Evolutionary conservation across 2,888 invertebrate species (phyloP).

Genomic region (Notocelia uddmanniana): DNA sequence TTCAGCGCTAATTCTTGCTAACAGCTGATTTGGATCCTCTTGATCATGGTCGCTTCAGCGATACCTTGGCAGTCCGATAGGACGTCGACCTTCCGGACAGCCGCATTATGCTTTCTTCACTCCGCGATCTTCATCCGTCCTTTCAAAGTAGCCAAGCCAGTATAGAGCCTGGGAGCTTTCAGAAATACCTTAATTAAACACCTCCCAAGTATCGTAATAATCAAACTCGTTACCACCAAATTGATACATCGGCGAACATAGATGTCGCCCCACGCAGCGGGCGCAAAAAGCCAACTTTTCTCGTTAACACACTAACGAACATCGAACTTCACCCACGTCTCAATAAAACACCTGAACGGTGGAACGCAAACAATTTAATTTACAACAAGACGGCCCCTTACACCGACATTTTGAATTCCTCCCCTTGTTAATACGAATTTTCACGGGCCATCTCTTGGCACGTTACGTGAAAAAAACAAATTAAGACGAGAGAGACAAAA

Average conservation of each 20-base stretch:
- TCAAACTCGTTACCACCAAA: conserved; percentile 16
- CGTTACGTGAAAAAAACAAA: conserved; percentile 50
- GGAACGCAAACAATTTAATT: conserved; percentile 51
- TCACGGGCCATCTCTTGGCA: conserved; percentile 49
- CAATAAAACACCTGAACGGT: conserved; percentile 46
- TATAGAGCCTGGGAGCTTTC: too few relatives aligned
- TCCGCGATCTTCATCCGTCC: too few relatives aligned
- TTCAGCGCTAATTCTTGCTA: too few relatives aligned
- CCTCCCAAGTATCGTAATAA: conserved; percentile 7
- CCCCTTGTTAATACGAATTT: conserved; percentile 51
- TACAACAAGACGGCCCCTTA: conserved; percentile 48
- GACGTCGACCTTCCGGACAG: too few relatives aligned
- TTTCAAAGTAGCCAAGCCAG: too few relatives aligned
- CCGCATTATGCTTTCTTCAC: too few relatives aligned
- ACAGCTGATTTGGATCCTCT: too few relatives aligned
- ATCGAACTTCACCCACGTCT: conserved; percentile 43
- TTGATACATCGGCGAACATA: conserved; percentile 22
- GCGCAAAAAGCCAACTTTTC: conserved; percentile 38
- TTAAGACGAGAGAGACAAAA: conserved; percentile 48
- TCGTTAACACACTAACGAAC: conserved; percentile 42
- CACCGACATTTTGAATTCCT: conserved; percentile 49
- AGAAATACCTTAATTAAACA: background rate
- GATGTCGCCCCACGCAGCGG: conserved; percentile 16
- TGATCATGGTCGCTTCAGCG: too few relatives aligned
- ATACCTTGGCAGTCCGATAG: too few relatives aligned